Base-by-base conservation (phyloP, 2,797 vertebrate genomes). In the Vespertilio murinus region DNA sequence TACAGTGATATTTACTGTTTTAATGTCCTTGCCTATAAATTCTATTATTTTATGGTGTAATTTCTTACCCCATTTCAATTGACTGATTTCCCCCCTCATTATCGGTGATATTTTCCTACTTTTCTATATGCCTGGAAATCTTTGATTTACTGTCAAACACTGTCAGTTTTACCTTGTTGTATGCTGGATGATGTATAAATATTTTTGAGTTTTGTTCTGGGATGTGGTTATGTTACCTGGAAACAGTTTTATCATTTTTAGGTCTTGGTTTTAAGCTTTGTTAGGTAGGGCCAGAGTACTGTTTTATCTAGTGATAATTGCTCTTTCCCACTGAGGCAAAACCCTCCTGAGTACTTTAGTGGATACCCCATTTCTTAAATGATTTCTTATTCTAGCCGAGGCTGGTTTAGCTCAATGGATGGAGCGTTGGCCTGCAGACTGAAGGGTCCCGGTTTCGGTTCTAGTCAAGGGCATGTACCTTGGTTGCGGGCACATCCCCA, bases 181-280 rank as follows among this genome's bases (percentile, higher is more conserved):
- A 4, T 79, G 47, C 40, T 67, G n/a, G n/a, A 40, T 71, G n/a
- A 40, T 71, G 38, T 77, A 70, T 33, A 90, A 47, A 47, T 71
- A 81, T 83, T 73, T 33, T 83, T 91, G 40, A 88, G 11, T 33
- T 74, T 89, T 91, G 4, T 25, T 61, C 69, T 54, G 17, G 38
- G 30, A 42, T 13, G 4, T 86, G 30, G 30, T n/a, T 95, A 75
- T 81, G 30, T 74, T 84, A 54, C 17, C 10, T 70, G 67, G 80
- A 54, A 22, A 42, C 42, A 33, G 9, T 12, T 45, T 70, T 30
- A 47, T 74, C 20, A 6, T 88, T 79, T 74, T 74, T 25, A 74
- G 25, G 25, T 67, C 56, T 89, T 80, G 42, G 52, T 84, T 92
- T 90, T 80, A 85, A 86, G 20, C 67, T 73, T 69, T 80, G n/a